A percentile compares a stretch with the other conserved stretches of the same genome.
These are phyloP conservation scores for Parotocinclus haroldoi DNA, from an alignment of 2,797 vertebrate genomes.

Conservation along the genomic window DNA sequence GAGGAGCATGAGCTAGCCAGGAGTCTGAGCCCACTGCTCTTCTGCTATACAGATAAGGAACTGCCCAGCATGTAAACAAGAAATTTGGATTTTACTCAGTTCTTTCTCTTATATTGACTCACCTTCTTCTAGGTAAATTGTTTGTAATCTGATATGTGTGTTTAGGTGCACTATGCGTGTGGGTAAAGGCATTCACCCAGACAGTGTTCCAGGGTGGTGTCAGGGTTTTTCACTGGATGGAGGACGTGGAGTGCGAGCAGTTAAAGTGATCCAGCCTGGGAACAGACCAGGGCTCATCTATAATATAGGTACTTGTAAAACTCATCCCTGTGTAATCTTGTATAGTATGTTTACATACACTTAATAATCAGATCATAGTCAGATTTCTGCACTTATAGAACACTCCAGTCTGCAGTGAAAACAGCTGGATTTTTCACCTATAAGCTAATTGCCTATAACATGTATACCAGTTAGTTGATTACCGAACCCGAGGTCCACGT, in stretches of 20 bases:
- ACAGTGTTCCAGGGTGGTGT: slow-evolving; percentile 94
- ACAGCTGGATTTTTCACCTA: too few species aligned
- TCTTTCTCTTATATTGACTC: not conserved
- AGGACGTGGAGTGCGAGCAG: slow-evolving; percentile 90
- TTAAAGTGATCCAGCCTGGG: slow-evolving; percentile 94
- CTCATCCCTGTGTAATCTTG: too few species aligned
- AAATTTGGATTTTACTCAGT: not conserved
- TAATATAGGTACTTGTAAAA: slow-evolving; percentile 82
- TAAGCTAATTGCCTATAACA: too few species aligned
- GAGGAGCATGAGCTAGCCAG: slow-evolving; percentile 95
- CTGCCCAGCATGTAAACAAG: slow-evolving; percentile 89
- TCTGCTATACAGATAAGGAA: slow-evolving; percentile 96
- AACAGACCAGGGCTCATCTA: slow-evolving; percentile 96
- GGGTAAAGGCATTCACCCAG: slow-evolving; percentile 91
- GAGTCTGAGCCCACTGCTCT: slow-evolving; percentile 92
- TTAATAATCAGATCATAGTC: too few species aligned
- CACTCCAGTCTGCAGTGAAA: too few species aligned
- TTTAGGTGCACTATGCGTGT: slow-evolving; percentile 92
- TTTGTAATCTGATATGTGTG: not conserved
- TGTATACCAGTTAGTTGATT: too few species aligned
- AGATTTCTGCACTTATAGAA: too few species aligned
- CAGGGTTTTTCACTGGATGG: slow-evolving; percentile 96
- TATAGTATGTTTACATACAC: too few species aligned
- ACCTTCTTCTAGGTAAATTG: not conserved
- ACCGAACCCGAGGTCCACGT: too few species aligned